Evolutionary conservation across 1,140 invertebrate species (phyloP), one percentile per base, ranked within the genome.

Genomic region (Ptiloglossa arizonensis): DNA sequence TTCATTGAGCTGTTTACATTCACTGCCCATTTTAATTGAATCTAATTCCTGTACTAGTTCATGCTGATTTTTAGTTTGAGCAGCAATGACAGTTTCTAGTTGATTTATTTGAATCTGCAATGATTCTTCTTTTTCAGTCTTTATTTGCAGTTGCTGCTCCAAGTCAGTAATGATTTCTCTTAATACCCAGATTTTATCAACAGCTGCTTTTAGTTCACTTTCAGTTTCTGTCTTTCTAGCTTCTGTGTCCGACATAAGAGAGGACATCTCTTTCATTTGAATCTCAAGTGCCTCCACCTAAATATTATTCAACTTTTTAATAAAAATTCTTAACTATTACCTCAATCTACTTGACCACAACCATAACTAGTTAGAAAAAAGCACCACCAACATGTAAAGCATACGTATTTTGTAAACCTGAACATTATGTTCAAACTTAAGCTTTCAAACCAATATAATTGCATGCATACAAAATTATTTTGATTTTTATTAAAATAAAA

Each of bases 141-240:
- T 96, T 9, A 90, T 89, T 82, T 96, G 95, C 1, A 97, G 87
- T 80, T 97, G 95, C 11, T 91, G 92, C 85, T 97, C 96, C 41
- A 97, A 89, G 76, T 96, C 96, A 1, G 92, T 89, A 54, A 98
- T 96, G 60, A 97, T 96, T 48, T 97, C 95, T 44, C 96, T 93
- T 5, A 97, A 90, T 9, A 95, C 92, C 73, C 93, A 93, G 24
- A 97, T 95, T 88, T 97, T 97, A 13, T 96, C 95, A 19, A 95
- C 92, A 0, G 95, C 94, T 3, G 94, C 94, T 88, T 96, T 95
- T 0, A 96, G 89, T 77, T 97, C 96, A 0, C 90, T 90, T 85
- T 97, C 95, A 0, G 94, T 85, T 57, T 94, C 93, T 0, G 93
- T 91, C 80, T 94, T 95, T 56, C 94, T 94, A 0, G 92, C 86